Percentiles rank a stretch among this genome's conserved stretches.
These are phyloP conservation scores for Fragum fragum DNA, from an alignment of 2,888 invertebrate genomes.

Conservation along the genomic window DNA sequence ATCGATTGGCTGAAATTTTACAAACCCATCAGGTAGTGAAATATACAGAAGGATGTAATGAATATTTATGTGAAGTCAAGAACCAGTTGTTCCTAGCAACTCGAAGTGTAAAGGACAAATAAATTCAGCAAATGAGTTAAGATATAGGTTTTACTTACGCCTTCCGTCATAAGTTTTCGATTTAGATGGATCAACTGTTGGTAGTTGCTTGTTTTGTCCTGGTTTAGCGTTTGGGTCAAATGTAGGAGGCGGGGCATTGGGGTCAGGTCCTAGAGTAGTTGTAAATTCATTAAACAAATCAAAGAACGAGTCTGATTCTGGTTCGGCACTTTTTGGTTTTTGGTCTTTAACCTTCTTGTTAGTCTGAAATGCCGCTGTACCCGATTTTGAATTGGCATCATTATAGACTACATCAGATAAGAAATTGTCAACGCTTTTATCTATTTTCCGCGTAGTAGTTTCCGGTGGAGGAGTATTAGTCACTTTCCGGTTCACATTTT, in stretches of 20 bases:
- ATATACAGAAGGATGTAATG: no score
- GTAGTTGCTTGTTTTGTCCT: constrained; percentile 41
- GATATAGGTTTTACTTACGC: constrained; percentile 51
- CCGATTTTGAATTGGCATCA: not conserved
- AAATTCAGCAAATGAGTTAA: no score
- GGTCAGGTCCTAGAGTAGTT: constrained; percentile 9
- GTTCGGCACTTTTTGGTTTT: not conserved
- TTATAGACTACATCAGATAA: not conserved
- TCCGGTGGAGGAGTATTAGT: not conserved
- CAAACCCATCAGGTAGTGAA: no score
- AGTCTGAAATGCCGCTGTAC: not conserved
- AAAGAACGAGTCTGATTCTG: constrained; percentile 8
- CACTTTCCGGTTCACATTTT: not conserved
- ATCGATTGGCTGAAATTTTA: no score
- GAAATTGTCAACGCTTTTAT: constrained; percentile 5
- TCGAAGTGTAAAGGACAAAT: no score
- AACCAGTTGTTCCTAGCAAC: no score
- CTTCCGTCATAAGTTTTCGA: constrained; percentile 50
- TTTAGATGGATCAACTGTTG: constrained; percentile 45
- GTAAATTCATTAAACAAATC: constrained; percentile 26
- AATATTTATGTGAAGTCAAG: no score
- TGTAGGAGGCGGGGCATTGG: constrained; percentile 40
- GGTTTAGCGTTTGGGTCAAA: constrained; percentile 41
- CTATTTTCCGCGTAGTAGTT: not conserved
- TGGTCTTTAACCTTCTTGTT: not conserved